phyloP scores from a whole-genome alignment of 2,113 vertebrate species.

The Butastur rufipennis region DNA sequence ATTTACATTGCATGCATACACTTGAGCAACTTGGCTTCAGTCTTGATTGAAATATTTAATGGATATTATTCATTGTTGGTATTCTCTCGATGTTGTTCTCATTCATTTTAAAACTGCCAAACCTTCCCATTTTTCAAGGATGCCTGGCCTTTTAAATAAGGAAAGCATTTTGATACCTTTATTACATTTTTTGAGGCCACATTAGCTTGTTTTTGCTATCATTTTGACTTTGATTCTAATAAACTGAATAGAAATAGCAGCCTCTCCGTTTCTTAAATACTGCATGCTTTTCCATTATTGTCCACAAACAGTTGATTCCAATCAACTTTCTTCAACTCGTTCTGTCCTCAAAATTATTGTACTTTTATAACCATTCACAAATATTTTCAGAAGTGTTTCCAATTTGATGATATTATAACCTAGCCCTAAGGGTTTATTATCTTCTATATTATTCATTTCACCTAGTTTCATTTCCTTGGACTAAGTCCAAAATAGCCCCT shows the following conservation, averaged over 20 bases:
- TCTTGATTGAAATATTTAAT: constrained; percentile 70
- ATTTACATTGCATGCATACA: constrained; percentile 67
- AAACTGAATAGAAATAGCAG: constrained; percentile 55
- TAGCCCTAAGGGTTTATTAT: constrained; percentile 81
- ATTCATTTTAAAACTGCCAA: constrained; percentile 67
- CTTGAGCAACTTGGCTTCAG: constrained; percentile 61
- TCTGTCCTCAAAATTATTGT: constrained; percentile 70
- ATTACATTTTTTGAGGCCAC: constrained; percentile 64
- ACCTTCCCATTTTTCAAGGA: constrained; percentile 68
- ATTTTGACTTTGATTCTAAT: constrained; percentile 70
- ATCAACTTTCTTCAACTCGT: constrained; percentile 74
- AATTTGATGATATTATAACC: constrained; percentile 75
- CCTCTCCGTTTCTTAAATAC: constrained; percentile 61
- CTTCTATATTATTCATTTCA: constrained; percentile 76
- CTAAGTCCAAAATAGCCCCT: constrained; percentile 78
- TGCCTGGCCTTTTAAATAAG: constrained; percentile 73
- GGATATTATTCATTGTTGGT: constrained; percentile 63
- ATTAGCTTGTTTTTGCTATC: constrained; percentile 60
- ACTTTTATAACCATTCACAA: constrained; percentile 76
- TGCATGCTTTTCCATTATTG: constrained; percentile 67
- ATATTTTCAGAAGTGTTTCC: constrained; percentile 76
- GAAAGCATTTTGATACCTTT: constrained; percentile 69
- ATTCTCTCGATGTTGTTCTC: constrained; percentile 55
- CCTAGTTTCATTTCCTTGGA: constrained; percentile 78
- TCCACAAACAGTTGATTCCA: constrained; percentile 74